These are phyloP conservation scores for Meghimatium bilineatum DNA, from an alignment of 2,888 invertebrate species.

Conservation along the genomic window DNA sequence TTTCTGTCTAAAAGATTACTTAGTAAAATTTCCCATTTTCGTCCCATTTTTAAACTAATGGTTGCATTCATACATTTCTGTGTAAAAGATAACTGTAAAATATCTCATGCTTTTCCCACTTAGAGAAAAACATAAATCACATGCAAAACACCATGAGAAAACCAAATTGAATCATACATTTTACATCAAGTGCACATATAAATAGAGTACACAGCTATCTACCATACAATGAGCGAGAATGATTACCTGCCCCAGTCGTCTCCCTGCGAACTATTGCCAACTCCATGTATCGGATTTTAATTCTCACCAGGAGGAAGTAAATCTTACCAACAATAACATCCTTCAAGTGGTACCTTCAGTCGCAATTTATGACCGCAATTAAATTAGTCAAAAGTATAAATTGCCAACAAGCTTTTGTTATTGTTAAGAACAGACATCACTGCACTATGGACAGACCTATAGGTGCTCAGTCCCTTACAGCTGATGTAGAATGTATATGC, in stretches of 20 bases:
- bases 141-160: no score
- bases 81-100: neutral
- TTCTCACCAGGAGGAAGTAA: constrained; percentile 98
- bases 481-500: no score
- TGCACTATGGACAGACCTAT: no score
- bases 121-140: no score
- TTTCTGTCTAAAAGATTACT: no score
- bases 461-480: no score
- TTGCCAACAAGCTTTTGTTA: neutral
- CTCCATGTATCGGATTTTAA: constrained; percentile 99
- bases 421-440: no score
- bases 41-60: no score
- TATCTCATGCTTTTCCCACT: neutral
- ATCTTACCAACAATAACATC: constrained; percentile 99
- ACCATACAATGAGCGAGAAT: neutral
- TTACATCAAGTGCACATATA: neutral
- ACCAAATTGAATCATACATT: neutral
- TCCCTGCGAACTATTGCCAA: constrained; percentile 99
- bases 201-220: neutral
- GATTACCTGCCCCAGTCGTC: constrained; percentile 90
- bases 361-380: neutral
- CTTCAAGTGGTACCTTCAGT: constrained; percentile 92
- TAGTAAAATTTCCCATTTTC: no score
- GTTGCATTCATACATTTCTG: no score
- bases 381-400: neutral